These are phyloP conservation scores for Rotaria magnacalcarata DNA, from an alignment of 2,888 invertebrate species.

Conservation along the genomic window DNA sequence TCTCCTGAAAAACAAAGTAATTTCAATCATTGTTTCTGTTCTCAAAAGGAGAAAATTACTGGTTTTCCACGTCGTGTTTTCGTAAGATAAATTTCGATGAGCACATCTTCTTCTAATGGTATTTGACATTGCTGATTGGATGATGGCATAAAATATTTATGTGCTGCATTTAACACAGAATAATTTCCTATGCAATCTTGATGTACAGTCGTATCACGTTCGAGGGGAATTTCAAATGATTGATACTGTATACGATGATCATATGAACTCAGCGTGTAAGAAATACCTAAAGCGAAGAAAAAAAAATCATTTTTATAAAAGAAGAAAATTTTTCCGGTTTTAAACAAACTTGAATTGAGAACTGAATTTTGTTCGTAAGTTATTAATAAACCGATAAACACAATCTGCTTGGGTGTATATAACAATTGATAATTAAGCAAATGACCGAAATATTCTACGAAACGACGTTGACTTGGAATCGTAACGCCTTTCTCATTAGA, in stretches of 20 bases:
- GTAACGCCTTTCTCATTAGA: conserved; percentile 44
- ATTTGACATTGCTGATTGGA: conserved; percentile 24
- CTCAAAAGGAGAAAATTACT: background rate
- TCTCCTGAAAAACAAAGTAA: background rate
- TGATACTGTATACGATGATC: background rate
- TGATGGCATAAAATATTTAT: conserved; percentile 20
- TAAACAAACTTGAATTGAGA: background rate
- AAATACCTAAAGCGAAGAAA: background rate
- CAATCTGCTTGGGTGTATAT: conserved; percentile 4
- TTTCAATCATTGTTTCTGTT: too few species aligned
- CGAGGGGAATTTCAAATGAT: background rate
- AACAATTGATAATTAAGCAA: background rate
- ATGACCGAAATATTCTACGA: conserved; percentile 38
- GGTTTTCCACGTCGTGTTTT: background rate
- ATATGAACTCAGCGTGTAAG: background rate
- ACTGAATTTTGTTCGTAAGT: background rate
- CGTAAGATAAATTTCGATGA: background rate
- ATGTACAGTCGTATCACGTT: background rate
- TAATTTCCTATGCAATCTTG: background rate
- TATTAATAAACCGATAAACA: conserved; percentile 13
- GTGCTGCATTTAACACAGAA: background rate
- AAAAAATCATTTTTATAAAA: background rate
- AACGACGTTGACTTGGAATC: conserved; percentile 44
- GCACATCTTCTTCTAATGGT: conserved; percentile 12
- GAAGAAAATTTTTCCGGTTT: too few species aligned